Percentiles rank a stretch among this genome's conserved stretches.
phyloP scores from a whole-genome alignment of 2,113 vertebrate genomes.

The Ictidomys tridecemlineatus region DNA sequence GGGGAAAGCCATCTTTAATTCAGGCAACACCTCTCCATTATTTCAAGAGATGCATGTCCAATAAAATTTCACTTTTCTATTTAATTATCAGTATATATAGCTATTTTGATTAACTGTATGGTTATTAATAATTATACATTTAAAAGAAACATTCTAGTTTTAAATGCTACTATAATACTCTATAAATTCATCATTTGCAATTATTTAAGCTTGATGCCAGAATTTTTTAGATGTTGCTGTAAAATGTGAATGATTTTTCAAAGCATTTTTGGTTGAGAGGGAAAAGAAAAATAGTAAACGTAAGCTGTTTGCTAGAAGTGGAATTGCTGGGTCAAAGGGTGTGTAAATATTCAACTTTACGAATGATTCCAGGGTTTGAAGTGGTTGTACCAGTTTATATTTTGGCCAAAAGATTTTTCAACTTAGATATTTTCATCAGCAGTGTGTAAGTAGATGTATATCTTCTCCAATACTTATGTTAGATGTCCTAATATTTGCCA shows the following conservation, averaged over 20 bases:
- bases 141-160: conserved; percentile 6
- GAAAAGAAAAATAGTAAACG: not conserved
- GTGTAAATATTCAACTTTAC: not conserved
- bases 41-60: conserved; percentile 12
- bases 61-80: not conserved
- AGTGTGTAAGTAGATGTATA: not conserved
- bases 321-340: not conserved
- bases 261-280: conserved; percentile 29
- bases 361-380: not conserved
- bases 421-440: not conserved
- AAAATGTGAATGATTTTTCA: conserved; percentile 41
- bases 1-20: not conserved
- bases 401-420: conserved; percentile 18
- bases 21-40: not conserved
- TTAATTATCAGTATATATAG: conserved; percentile 2
- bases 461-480: not conserved
- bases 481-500: conserved; percentile 27
- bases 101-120: not conserved
- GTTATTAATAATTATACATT: not conserved
- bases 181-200: conserved; percentile 27
- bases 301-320: not conserved
- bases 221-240: not conserved
- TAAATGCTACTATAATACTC: conserved; percentile 42
- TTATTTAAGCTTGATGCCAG: conserved; percentile 11
- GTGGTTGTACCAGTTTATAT: not conserved